Evolutionary conservation across 2,888 invertebrate species (phyloP).

Genomic region (Folsomia candida): DNA sequence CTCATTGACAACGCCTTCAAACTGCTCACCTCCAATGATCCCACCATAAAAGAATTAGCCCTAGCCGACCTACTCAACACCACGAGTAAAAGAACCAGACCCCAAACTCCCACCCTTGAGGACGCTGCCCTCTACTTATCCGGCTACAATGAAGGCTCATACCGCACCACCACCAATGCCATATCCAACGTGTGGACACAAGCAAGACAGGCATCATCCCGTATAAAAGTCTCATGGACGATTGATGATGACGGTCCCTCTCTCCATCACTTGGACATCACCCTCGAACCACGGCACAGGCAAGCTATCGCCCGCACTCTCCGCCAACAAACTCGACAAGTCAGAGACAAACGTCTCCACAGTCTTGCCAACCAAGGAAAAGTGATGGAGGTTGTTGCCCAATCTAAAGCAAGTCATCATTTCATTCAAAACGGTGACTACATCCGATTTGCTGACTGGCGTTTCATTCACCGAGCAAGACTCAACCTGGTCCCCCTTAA

Average conservation of each 20-base stretch:
- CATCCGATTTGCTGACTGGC: constrained; percentile 54
- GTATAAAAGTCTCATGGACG: not conserved
- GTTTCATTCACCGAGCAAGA: constrained; percentile 53
- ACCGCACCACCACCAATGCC: no score
- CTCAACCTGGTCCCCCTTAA: constrained; percentile 51
- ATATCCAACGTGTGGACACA: no score
- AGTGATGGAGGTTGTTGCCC: constrained; percentile 40
- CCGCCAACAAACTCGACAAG: constrained; percentile 47
- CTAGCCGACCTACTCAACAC: not conserved
- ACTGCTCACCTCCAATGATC: constrained; percentile 19
- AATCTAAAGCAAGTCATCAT: constrained; percentile 49
- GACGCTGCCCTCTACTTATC: not conserved
- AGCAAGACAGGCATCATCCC: no score
- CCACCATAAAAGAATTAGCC: not conserved
- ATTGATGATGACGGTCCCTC: no score
- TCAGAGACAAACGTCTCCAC: constrained; percentile 41
- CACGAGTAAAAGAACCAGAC: not conserved
- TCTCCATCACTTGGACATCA: not conserved
- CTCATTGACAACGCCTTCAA: constrained; percentile 26
- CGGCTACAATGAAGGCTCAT: constrained; percentile 12
- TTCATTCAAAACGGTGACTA: constrained; percentile 50
- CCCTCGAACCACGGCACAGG: not conserved
- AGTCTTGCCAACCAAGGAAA: constrained; percentile 24
- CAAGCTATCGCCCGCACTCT: not conserved
- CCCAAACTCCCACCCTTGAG: not conserved